Percentiles rank a stretch among this genome's conserved stretches.
These are phyloP conservation scores for Xanthorhoe spadicearia DNA, from an alignment of 2,888 invertebrate species.

Conservation along the genomic window DNA sequence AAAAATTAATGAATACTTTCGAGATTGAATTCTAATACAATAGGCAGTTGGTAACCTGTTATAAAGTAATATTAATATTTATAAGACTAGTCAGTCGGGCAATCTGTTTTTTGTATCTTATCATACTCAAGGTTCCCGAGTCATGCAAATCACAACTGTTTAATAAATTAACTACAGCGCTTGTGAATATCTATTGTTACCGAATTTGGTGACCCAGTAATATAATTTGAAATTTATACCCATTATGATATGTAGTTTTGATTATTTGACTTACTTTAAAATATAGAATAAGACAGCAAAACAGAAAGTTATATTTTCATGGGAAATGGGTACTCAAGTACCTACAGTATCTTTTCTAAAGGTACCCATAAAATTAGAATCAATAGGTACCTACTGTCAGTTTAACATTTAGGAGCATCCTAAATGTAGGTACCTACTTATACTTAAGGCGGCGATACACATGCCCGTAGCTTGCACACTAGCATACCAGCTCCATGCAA, in stretches of 20 bases:
- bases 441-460: too few species aligned
- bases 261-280: too few species aligned
- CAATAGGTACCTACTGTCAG: too few species aligned
- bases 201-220: not conserved
- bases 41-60: not conserved
- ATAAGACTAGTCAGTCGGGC: not conserved
- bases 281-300: too few species aligned
- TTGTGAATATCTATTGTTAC: not conserved
- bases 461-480: too few species aligned
- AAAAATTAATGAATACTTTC: not conserved
- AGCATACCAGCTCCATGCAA: too few species aligned
- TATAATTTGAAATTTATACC: not conserved
- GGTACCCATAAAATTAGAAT: too few species aligned
- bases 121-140: slow-evolving; percentile 47
- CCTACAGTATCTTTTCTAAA: too few species aligned
- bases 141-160: slow-evolving; percentile 43
- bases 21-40: not conserved
- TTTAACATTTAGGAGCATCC: too few species aligned
- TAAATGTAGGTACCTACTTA: too few species aligned
- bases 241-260: not conserved
- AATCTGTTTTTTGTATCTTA: slow-evolving; percentile 11
- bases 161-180: slow-evolving; percentile 33
- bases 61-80: not conserved
- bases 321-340: too few species aligned
- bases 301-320: too few species aligned